A percentile compares a stretch with the other conserved stretches of the same genome.
phyloP scores from a whole-genome alignment of 2,113 vertebrate species.

The Naja naja region DNA sequence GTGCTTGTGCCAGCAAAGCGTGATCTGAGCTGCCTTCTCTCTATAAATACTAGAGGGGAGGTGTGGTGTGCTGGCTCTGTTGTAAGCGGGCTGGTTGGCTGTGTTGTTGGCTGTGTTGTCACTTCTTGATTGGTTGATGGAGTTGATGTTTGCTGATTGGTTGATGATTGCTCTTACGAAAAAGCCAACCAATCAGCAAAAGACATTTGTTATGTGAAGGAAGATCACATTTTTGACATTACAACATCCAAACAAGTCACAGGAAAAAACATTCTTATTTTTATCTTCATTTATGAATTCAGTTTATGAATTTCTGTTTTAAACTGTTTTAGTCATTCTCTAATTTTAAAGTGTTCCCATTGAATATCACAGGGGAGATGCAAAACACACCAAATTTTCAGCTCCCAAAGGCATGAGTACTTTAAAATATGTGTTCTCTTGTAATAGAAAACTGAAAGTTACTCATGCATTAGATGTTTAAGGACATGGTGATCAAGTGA shows the following conservation, averaged over 20 bases:
- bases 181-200: too few relatives aligned
- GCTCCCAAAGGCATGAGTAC: conserved; percentile 18
- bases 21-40: too few relatives aligned
- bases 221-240: not conserved
- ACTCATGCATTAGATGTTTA: conserved; percentile 44
- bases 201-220: not conserved
- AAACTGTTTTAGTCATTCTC: conserved; percentile 1
- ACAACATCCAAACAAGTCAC: not conserved
- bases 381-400: not conserved
- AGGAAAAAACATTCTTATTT: conserved; percentile 59
- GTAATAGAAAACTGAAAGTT: conserved; percentile 21
- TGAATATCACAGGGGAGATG: conserved; percentile 7
- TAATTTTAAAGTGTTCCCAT: conserved; percentile 29
- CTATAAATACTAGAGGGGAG: too few relatives aligned
- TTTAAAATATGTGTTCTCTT: conserved; percentile 27
- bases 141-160: too few relatives aligned
- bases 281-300: conserved; percentile 11
- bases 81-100: too few relatives aligned
- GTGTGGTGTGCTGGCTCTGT: too few relatives aligned
- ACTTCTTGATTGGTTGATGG: too few relatives aligned
- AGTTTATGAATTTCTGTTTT: conserved; percentile 3
- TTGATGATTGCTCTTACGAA: too few relatives aligned
- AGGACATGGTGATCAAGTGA: conserved; percentile 54
- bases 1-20: too few relatives aligned
- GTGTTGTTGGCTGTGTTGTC: too few relatives aligned